These are phyloP conservation scores for Epistrophe grossulariae DNA, from an alignment of 2,888 invertebrate genomes.

Conservation along the genomic window DNA sequence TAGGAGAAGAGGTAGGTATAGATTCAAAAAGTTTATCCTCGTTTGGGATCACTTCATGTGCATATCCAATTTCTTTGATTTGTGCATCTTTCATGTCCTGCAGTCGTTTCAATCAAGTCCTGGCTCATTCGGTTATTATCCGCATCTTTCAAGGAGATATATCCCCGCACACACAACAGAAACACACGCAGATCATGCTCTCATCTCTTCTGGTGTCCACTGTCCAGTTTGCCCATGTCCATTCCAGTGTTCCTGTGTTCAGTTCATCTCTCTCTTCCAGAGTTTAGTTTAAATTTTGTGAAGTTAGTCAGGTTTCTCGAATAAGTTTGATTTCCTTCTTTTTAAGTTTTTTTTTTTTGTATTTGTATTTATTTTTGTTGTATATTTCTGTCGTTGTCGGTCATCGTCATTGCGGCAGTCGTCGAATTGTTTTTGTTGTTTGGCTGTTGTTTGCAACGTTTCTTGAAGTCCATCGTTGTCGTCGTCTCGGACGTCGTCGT, in stretches of 20 bases:
- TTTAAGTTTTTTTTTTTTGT: background rate
- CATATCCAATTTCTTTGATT: constrained; percentile 78
- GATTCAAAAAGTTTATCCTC: constrained; percentile 56
- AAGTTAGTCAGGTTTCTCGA: constrained; percentile 62
- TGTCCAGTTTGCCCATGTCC: background rate
- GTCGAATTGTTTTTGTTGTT: background rate
- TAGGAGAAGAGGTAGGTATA: background rate
- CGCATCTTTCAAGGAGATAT: constrained; percentile 63
- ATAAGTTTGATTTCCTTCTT: constrained; percentile 38
- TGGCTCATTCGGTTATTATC: constrained; percentile 73
- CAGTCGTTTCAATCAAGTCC: constrained; percentile 77
- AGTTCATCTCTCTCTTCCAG: constrained; percentile 35
- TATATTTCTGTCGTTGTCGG: constrained; percentile 69
- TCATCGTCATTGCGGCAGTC: constrained; percentile 65
- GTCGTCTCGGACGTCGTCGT: constrained; percentile 25
- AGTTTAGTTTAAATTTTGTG: constrained; percentile 30
- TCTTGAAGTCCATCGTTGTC: constrained; percentile 5
- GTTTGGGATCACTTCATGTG: constrained; percentile 74
- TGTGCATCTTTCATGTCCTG: constrained; percentile 77
- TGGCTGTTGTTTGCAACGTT: background rate
- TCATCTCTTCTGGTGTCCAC: background rate
- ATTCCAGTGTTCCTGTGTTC: background rate
- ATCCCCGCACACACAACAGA: background rate
- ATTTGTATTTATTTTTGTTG: constrained; percentile 23
- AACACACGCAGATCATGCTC: constrained; percentile 66